phyloP scores from a whole-genome alignment of 2,797 vertebrate genomes.

The Gymnoscopelus microlampas region DNA sequence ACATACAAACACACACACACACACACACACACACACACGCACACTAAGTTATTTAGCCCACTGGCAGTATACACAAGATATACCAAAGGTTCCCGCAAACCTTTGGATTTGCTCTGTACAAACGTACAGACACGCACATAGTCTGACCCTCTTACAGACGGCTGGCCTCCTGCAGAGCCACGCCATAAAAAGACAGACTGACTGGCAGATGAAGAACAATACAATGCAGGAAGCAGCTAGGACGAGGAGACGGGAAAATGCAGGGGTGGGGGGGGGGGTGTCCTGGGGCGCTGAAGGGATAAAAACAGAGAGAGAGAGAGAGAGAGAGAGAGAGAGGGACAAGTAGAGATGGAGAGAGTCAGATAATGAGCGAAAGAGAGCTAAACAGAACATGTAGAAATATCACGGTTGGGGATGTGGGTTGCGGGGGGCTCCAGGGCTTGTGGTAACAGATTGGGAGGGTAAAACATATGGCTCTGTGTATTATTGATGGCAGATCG shows the following conservation, averaged over 20 bases:
- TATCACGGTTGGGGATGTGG: slow-evolving; percentile 35
- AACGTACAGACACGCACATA: too few species aligned
- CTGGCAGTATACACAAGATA: too few species aligned
- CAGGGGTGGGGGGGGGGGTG: slow-evolving; percentile 2
- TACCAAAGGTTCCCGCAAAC: too few species aligned
- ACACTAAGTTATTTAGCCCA: too few species aligned
- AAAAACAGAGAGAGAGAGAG: slow-evolving; percentile 16
- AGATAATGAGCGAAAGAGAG: too few species aligned
- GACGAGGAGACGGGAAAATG: slow-evolving; percentile 28
- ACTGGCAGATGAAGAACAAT: too few species aligned
- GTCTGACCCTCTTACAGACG: too few species aligned
- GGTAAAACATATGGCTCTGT: slow-evolving; percentile 63
- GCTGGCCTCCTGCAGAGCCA: too few species aligned
- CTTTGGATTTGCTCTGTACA: too few species aligned
- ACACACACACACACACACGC: slow-evolving; percentile 12
- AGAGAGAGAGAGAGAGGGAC: slow-evolving; percentile 18
- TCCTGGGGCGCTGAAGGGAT: slow-evolving; percentile 36
- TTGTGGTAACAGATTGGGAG: slow-evolving; percentile 43
- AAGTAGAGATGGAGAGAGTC: too few species aligned
- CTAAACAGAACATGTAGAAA: slow-evolving; percentile 7
- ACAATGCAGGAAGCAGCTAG: neutral
- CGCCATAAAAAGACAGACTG: too few species aligned
- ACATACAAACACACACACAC: neutral
- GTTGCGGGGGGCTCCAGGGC: slow-evolving; percentile 47
- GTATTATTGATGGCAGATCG: slow-evolving; percentile 67